Conservation (phyloP, 2,888 invertebrate genomes). For the Apodemia duryi region DNA sequence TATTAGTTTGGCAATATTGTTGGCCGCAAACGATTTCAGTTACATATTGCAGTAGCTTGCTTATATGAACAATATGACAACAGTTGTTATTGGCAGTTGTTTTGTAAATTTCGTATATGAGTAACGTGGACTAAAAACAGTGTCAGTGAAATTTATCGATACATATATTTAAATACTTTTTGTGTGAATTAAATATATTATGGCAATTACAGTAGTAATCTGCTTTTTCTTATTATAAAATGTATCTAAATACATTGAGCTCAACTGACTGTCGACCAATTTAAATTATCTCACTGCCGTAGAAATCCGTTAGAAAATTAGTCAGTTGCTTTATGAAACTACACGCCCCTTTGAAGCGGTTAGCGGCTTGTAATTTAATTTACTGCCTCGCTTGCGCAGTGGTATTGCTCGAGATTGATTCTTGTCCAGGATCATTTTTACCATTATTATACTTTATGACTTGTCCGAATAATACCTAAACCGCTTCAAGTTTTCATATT, state of each 20-base stretch:
- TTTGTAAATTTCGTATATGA: too few relatives aligned
- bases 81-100: too few relatives aligned
- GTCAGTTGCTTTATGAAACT: constrained; percentile 10
- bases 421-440: neutral
- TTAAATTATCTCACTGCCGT: neutral
- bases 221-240: neutral
- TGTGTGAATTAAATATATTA: neutral
- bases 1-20: too few relatives aligned
- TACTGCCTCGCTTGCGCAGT: neutral
- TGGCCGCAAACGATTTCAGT: too few relatives aligned
- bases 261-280: neutral
- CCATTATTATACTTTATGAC: neutral
- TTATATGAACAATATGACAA: too few relatives aligned
- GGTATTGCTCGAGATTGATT: neutral
- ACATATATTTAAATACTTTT: too few relatives aligned
- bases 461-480: too few relatives aligned
- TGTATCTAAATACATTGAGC: neutral
- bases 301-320: constrained; percentile 10
- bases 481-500: too few relatives aligned
- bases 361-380: constrained; percentile 11
- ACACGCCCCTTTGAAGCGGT: constrained; percentile 10
- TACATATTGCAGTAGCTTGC: too few relatives aligned
- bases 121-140: too few relatives aligned
- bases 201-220: neutral
- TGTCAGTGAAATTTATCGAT: too few relatives aligned